Evolutionary conservation across 2,113 vertebrate genomes (phyloP).

Genomic region (Bujurquina vittata): DNA sequence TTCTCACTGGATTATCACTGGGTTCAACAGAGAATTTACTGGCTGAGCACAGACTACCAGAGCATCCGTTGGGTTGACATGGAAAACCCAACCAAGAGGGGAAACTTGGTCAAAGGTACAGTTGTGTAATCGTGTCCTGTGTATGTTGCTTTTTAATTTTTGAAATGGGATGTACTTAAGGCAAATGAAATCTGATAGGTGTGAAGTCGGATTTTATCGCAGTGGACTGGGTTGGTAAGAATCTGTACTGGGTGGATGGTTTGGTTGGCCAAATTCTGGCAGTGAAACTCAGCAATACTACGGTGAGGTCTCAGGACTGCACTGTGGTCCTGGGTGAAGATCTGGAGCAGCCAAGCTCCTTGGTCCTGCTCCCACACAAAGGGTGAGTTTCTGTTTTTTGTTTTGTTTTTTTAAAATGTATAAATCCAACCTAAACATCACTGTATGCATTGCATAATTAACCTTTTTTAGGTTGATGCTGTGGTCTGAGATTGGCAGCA

Average conservation of each 20-base stretch:
- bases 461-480: constrained; percentile 84
- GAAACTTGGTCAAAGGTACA: constrained; percentile 88
- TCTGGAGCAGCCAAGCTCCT: constrained; percentile 84
- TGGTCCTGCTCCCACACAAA: constrained; percentile 85
- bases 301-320: constrained; percentile 79
- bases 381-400: constrained; percentile 83
- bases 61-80: constrained; percentile 88
- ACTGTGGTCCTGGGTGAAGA: constrained; percentile 84
- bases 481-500: constrained; percentile 88
- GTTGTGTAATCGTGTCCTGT: background rate
- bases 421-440: background rate
- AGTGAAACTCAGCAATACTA: constrained; percentile 72
- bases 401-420: background rate
- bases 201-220: constrained; percentile 88
- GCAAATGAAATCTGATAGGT: constrained; percentile 72
- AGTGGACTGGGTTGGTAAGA: constrained; percentile 91
- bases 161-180: no score
- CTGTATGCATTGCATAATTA: background rate
- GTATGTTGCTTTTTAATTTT: background rate
- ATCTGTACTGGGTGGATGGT: constrained; percentile 92
- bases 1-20: constrained; percentile 89
- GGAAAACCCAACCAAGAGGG: constrained; percentile 70
- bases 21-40: constrained; percentile 84
- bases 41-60: constrained; percentile 87
- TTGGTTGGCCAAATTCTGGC: constrained; percentile 86